Evolutionary conservation across 2,797 vertebrate genomes (phyloP).

Genomic region (Astyanax mexicanus): DNA sequence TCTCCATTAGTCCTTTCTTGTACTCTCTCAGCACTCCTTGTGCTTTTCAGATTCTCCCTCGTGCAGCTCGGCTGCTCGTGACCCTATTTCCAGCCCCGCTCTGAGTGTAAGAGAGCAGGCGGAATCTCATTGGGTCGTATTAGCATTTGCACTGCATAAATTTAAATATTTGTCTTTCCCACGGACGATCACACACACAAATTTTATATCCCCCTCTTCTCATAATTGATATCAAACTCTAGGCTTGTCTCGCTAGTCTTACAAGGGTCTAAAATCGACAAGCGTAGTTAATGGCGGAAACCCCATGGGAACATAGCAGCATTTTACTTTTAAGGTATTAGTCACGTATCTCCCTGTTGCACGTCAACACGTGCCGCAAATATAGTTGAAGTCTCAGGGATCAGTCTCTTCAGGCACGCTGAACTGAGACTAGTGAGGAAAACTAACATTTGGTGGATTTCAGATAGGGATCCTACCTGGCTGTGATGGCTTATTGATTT

Average conservation of each 20-base stretch:
- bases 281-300: not conserved
- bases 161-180: constrained; percentile 51
- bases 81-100: constrained; percentile 55
- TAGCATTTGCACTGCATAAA: constrained; percentile 54
- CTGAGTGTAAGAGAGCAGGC: constrained; percentile 35
- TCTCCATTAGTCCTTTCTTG: constrained; percentile 37
- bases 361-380: not conserved
- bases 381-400: constrained; percentile 34
- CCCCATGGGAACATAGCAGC: not conserved
- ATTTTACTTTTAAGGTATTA: constrained; percentile 7
- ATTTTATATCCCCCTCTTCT: not conserved
- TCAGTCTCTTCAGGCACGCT: constrained; percentile 19
- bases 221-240: constrained; percentile 9
- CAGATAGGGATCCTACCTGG: constrained; percentile 39
- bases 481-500: constrained; percentile 64
- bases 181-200: constrained; percentile 26
- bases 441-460: constrained; percentile 53
- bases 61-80: constrained; percentile 46
- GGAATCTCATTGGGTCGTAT: constrained; percentile 43
- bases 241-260: constrained; percentile 30
- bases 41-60: constrained; percentile 51
- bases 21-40: constrained; percentile 34
- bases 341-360: not conserved
- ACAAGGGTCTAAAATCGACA: not conserved
- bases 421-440: constrained; percentile 44